phyloP scores from a whole-genome alignment of 2,797 vertebrate species.

The Carcharodon carcharias region DNA sequence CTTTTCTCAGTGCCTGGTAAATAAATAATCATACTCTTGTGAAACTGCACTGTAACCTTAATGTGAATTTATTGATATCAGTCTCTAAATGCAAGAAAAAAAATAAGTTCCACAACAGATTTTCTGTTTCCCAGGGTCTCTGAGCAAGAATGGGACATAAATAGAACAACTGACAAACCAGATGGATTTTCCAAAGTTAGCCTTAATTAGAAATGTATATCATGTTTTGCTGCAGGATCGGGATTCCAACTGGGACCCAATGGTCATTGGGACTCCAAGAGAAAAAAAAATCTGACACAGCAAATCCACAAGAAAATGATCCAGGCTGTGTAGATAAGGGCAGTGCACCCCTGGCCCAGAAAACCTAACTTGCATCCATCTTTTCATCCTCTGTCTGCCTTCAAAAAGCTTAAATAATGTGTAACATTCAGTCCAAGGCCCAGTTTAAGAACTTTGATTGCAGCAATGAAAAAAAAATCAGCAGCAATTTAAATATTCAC shows the following conservation, averaged over 20 bases:
- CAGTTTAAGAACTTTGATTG: background rate
- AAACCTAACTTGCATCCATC: background rate
- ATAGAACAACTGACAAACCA: background rate
- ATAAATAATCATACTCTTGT: background rate
- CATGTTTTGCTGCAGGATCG: background rate
- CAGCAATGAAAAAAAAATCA: background rate
- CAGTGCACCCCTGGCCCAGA: background rate
- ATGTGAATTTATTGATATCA: background rate
- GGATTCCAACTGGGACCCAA: background rate
- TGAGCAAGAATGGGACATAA: background rate
- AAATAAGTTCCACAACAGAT: background rate
- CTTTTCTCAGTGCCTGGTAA: slow-evolving; percentile 27
- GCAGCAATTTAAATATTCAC: background rate
- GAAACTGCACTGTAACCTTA: background rate
- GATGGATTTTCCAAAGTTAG: background rate
- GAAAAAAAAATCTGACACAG: background rate
- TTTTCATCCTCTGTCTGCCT: background rate
- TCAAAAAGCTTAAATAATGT: background rate
- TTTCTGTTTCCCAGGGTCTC: background rate
- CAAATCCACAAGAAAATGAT: background rate
- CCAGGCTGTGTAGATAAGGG: background rate
- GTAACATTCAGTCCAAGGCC: background rate
- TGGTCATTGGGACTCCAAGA: background rate
- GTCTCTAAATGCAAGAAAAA: background rate
- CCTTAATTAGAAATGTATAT: background rate